These are phyloP conservation scores for Rhadina sibilatrix DNA, from an alignment of 2,113 vertebrate species.

Conservation along the genomic window DNA sequence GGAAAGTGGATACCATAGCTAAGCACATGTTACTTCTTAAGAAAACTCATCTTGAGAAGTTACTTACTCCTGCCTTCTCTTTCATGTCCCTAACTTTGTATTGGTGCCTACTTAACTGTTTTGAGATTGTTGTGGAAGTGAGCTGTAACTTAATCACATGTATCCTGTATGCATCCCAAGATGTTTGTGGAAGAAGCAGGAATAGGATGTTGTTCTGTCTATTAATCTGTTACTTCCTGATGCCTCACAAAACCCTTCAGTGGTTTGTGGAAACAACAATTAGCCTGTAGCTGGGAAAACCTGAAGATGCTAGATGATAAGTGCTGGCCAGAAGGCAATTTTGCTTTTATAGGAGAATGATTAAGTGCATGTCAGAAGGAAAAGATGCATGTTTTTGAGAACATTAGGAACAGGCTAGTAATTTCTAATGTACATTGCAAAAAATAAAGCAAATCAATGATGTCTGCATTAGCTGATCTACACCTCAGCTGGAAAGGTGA, in stretches of 20 bases:
- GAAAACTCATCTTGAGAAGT: background rate
- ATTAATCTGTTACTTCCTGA: background rate
- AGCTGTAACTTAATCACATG: background rate
- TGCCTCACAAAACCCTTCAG: background rate
- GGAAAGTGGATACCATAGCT: background rate
- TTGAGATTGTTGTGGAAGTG: background rate
- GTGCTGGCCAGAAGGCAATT: background rate
- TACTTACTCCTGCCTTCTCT: background rate
- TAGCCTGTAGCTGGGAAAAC: background rate
- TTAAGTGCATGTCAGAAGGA: background rate
- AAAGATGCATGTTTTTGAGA: background rate
- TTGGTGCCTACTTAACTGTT: background rate
- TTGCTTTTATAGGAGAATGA: background rate
- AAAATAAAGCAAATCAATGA: background rate
- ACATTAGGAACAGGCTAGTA: background rate
- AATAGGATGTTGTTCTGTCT: background rate
- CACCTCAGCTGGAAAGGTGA: background rate
- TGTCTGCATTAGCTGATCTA: background rate
- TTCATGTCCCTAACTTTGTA: background rate
- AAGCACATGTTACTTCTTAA: background rate
- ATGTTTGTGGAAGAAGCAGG: background rate
- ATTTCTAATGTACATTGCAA: background rate
- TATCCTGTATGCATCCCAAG: background rate
- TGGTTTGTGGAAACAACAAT: background rate
- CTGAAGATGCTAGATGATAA: background rate